Evolutionary conservation across 2,797 vertebrate genomes (phyloP).

Genomic region (Cossypha heuglini): DNA sequence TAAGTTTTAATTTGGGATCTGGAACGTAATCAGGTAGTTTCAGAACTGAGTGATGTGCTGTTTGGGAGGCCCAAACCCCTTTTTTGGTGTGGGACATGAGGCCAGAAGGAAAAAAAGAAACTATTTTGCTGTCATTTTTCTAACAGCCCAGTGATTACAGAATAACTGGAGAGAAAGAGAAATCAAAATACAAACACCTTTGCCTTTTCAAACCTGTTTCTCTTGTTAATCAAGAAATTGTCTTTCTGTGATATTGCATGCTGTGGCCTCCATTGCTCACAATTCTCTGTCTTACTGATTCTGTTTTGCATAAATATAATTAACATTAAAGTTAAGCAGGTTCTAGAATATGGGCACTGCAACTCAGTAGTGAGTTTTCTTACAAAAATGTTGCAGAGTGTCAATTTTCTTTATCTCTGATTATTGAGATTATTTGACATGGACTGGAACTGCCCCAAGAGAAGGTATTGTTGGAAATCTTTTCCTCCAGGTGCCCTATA

Average conservation of each 20-base stretch:
- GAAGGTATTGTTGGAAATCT: background rate
- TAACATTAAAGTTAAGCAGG: background rate
- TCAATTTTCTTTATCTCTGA: background rate
- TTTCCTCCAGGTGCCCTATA: background rate
- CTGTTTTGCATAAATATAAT: background rate
- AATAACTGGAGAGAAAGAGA: background rate
- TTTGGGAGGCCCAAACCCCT: background rate
- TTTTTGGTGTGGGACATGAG: background rate
- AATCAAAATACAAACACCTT: background rate
- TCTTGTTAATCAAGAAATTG: background rate
- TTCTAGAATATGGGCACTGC: background rate
- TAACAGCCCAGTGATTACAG: background rate
- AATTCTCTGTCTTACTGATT: background rate
- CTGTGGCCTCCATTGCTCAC: background rate
- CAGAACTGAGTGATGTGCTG: background rate
- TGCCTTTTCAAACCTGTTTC: background rate
- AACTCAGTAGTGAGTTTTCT: background rate
- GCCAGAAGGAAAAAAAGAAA: background rate
- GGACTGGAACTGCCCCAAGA: background rate
- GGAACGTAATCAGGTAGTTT: background rate
- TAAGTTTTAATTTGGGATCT: background rate
- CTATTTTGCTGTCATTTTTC: background rate
- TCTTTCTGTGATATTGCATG: background rate
- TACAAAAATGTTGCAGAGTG: background rate
- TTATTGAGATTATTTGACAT: background rate